A percentile compares a stretch with the other conserved stretches of the same genome.
These are phyloP conservation scores for Peromyscus nudipes DNA, from an alignment of 2,797 vertebrate genomes.

Conservation along the genomic window DNA sequence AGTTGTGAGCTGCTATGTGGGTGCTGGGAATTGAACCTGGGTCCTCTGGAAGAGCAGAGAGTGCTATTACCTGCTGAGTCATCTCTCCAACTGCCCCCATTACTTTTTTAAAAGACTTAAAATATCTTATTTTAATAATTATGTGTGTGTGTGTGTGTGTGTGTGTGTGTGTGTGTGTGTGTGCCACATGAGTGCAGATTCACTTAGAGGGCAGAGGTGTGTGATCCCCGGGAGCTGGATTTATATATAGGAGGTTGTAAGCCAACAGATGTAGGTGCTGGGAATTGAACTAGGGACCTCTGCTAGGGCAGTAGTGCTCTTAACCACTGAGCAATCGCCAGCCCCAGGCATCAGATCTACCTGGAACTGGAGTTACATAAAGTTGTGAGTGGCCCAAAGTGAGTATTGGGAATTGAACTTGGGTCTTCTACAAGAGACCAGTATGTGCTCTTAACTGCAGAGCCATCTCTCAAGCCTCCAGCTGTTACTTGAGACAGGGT, in stretches of 20 bases:
- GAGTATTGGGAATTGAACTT: not conserved
- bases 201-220: not conserved
- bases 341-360: not conserved
- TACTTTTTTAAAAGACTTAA: not conserved
- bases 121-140: not conserved
- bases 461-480: not conserved
- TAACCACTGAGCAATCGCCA: not conserved
- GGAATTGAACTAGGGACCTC: not conserved
- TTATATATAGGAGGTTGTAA: not conserved
- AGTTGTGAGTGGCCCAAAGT: not conserved
- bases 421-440: not conserved
- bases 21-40: not conserved
- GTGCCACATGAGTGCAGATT: not conserved
- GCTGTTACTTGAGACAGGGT: not conserved
- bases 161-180: not conserved
- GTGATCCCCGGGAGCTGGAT: not conserved
- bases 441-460: not conserved
- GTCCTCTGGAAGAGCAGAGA: not conserved
- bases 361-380: not conserved
- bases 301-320: not conserved
- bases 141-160: not conserved
- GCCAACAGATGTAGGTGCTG: not conserved
- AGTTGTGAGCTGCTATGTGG: not conserved
- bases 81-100: not conserved
- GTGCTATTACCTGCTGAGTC: not conserved